Percentiles rank a stretch among this genome's conserved stretches.
Conservation (phyloP, 2,113 vertebrate genomes). For the Colinus virginianus region DNA sequence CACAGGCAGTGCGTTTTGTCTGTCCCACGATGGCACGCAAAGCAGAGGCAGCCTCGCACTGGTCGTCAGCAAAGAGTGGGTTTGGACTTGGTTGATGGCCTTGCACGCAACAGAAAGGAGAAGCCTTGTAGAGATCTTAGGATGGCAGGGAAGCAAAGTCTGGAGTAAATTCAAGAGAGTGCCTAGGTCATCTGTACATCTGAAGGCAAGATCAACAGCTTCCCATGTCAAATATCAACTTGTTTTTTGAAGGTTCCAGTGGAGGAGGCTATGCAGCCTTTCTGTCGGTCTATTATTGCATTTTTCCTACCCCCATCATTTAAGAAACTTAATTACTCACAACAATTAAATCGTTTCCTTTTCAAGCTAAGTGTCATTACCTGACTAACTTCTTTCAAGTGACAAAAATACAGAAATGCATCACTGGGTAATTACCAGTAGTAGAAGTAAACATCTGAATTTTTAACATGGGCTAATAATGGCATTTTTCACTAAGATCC, state of each 20-base stretch:
- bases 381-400: no score
- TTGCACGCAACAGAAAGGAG: background rate
- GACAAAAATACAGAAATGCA: background rate
- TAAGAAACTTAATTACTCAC: no score
- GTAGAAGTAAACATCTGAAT: background rate
- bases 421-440: background rate
- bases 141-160: background rate
- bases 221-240: background rate
- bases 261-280: background rate
- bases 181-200: background rate
- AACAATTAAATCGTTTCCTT: no score
- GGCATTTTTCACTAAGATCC: background rate
- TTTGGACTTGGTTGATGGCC: background rate
- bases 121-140: background rate
- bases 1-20: background rate
- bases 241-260: background rate
- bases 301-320: no score
- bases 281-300: background rate
- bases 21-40: background rate
- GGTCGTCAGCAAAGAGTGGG: background rate
- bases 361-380: no score
- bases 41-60: rapidly evolving
- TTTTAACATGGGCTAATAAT: background rate
- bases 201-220: background rate
- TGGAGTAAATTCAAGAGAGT: background rate